phyloP scores from a whole-genome alignment of 2,113 vertebrate genomes.

The Otolemur garnettii region DNA sequence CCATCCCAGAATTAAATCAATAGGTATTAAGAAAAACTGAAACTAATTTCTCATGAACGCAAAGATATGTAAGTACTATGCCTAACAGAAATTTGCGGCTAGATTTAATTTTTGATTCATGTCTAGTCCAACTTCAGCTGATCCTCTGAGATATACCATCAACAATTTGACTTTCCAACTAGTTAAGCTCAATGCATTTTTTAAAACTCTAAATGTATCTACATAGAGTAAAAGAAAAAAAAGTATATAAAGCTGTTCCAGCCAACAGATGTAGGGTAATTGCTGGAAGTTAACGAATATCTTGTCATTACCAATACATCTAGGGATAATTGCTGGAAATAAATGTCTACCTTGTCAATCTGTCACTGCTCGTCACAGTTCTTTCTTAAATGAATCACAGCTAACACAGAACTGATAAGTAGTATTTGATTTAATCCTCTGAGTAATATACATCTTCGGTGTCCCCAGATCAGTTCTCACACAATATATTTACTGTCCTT shows the following conservation, averaged over 20 bases:
- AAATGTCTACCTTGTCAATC: constrained; percentile 9
- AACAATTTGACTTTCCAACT: constrained; percentile 49
- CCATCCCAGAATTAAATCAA: constrained; percentile 65
- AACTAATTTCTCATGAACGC: constrained; percentile 53
- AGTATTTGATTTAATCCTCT: constrained; percentile 48
- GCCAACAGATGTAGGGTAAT: constrained; percentile 33
- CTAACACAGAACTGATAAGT: not conserved
- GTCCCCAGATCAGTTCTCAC: not conserved
- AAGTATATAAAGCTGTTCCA: constrained; percentile 50
- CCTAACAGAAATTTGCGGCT: constrained; percentile 31
- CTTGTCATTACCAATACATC: not conserved
- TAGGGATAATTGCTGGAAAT: constrained; percentile 64
- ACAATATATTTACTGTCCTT: not conserved
- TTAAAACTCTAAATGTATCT: constrained; percentile 44
- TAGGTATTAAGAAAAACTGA: constrained; percentile 43
- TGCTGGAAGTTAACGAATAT: constrained; percentile 42
- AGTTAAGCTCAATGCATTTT: constrained; percentile 60
- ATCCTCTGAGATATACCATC: constrained; percentile 40
- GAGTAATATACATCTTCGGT: not conserved
- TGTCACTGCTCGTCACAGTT: not conserved
- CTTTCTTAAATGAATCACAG: constrained; percentile 41
- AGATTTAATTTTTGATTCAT: constrained; percentile 67
- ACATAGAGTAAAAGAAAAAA: constrained; percentile 54
- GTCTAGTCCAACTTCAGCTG: constrained; percentile 43
- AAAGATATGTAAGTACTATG: constrained; percentile 14